Evolutionary conservation across 1,140 invertebrate species (phyloP), one percentile per base, ranked within the genome.

Genomic region (Cyclina sinensis): DNA sequence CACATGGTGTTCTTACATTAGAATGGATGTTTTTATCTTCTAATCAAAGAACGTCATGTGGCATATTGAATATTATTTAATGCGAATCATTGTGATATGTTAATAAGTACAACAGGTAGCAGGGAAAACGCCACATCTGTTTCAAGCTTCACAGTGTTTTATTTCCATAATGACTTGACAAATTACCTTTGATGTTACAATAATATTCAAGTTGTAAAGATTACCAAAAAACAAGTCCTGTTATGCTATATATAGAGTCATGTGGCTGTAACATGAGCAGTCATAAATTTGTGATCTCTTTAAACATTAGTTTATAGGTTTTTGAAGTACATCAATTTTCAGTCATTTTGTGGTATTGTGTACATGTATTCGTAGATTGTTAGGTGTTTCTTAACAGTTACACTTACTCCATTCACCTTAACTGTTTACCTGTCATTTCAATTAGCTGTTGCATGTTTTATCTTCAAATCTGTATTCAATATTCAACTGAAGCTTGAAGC

Each of bases 241-340:
- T 70, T 70, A 30, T 30, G 30, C n/a, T 14, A 70, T 37, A 70
- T n/a, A n/a, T n/a, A 35, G 16, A 37, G 65, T 70, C 65, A 24
- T 14, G 65, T 70, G 32, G 27, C 65, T 27, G 35, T 70, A 37
- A 70, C 35, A 70, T 14, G 12, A 35, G 1, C 14, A 14, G 65
- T 39, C 12, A n/a, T 70, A 70, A 70, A 70, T 70, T 27, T 37
- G 32, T 70, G n/a, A 70, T 70, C 65, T 24, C n/a, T n/a, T 70
- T 70, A 37, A 70, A 70, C 37, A 70, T 70, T 37, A 16, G 21
- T n/a, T 37, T 37, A 70, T 24, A 48, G 21, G n/a, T 48, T 30
- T 48, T 11, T 51, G 43, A 9, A 39, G 43, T 51, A 74, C 48
- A 74, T 48, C 46, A 54, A 78, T 54, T 51, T 78, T 30, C 46